Evolutionary conservation across 2,888 invertebrate species (phyloP).

Genomic region (Drosophila helvetica): DNA sequence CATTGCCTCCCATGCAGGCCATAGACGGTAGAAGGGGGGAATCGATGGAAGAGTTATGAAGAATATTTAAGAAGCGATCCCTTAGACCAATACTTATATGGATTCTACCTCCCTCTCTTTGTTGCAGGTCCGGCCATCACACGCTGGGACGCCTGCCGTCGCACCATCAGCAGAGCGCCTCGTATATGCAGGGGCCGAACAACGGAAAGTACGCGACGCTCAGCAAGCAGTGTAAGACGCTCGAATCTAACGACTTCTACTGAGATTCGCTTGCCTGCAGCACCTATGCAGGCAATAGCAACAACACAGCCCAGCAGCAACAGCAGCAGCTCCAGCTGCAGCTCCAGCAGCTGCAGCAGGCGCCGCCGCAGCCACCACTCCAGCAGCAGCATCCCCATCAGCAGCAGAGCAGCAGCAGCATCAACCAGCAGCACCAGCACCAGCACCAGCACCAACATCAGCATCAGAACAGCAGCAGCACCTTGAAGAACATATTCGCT

Average conservation of each 20-base stretch:
- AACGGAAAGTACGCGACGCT: slow-evolving; percentile 96
- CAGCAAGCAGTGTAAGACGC: slow-evolving; percentile 97
- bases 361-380: slow-evolving; percentile 55
- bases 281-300: slow-evolving; percentile 84
- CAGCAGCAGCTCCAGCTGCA: slow-evolving; percentile 44
- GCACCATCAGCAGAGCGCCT: slow-evolving; percentile 82
- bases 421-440: slow-evolving; percentile 53
- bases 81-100: not conserved
- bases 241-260: slow-evolving; percentile 97
- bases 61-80: not conserved
- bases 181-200: slow-evolving; percentile 87
- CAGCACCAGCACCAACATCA: slow-evolving; percentile 52
- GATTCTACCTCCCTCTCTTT: not conserved
- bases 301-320: slow-evolving; percentile 75
- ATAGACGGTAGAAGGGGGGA: not conserved
- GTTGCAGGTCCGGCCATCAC: slow-evolving; percentile 84
- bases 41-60: not conserved
- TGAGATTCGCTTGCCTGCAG: slow-evolving; percentile 90
- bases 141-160: slow-evolving; percentile 88
- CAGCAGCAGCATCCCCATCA: slow-evolving; percentile 51
- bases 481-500: slow-evolving; percentile 82
- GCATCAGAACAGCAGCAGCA: slow-evolving; percentile 55
- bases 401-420: slow-evolving; percentile 63
- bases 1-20: not conserved
- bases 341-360: slow-evolving; percentile 43